phyloP scores from a whole-genome alignment of 2,888 invertebrate genomes.

The Drosophila longiperda region DNA sequence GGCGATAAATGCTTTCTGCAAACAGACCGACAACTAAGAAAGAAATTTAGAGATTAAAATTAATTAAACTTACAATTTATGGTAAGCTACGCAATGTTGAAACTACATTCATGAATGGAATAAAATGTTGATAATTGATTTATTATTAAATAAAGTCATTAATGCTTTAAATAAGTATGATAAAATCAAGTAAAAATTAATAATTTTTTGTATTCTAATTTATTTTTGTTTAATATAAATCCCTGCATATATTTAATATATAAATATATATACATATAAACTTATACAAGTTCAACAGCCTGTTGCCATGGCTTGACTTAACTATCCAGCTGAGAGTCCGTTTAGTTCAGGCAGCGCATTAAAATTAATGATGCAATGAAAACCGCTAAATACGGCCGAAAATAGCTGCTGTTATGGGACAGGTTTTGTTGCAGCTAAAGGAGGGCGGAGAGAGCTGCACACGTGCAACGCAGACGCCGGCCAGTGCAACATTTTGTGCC shows the following conservation, averaged over 20 bases:
- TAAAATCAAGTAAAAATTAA: background rate
- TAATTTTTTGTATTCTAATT: background rate
- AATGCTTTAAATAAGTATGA: background rate
- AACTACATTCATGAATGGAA: background rate
- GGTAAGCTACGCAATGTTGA: background rate
- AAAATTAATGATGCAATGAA: slow-evolving; percentile 78
- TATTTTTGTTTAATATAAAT: background rate
- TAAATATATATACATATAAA: too few species aligned
- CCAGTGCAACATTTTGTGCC: slow-evolving; percentile 36
- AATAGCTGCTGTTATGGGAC: slow-evolving; percentile 43
- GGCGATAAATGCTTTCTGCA: background rate
- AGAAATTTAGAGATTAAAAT: background rate
- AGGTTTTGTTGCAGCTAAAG: slow-evolving; percentile 41
- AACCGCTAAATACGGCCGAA: slow-evolving; percentile 70
- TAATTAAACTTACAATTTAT: background rate
- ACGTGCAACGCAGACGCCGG: slow-evolving; percentile 20
- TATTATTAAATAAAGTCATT: background rate
- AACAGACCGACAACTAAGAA: too few species aligned
- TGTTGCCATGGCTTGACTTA: background rate
- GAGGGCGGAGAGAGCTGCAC: slow-evolving; percentile 1
- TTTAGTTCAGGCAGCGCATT: slow-evolving; percentile 54
- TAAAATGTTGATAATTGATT: background rate
- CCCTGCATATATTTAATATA: too few species aligned
- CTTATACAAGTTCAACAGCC: slow-evolving; percentile 37
- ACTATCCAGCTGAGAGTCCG: background rate